Percentiles rank a stretch among this genome's conserved stretches.
Conservation (phyloP, 2,888 invertebrate species). For the Rhagium mordax region DNA sequence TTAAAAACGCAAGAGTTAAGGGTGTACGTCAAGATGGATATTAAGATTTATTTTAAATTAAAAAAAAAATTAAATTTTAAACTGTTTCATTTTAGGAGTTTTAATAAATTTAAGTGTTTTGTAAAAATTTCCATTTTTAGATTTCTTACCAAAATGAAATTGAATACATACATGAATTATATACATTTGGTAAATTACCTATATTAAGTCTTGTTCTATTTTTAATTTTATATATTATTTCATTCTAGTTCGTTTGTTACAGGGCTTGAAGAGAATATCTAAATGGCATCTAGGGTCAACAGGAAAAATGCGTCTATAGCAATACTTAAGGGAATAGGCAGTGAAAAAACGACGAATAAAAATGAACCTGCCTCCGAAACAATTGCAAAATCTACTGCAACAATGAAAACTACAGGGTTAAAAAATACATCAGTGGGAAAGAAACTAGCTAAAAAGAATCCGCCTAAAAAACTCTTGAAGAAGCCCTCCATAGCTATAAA, state of each 20-base stretch:
- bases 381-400: constrained; percentile 41
- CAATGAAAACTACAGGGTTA: constrained; percentile 27
- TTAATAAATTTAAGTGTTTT: too few relatives aligned
- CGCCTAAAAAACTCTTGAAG: constrained; percentile 52
- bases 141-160: too few relatives aligned
- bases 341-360: constrained; percentile 53
- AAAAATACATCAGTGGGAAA: constrained; percentile 50
- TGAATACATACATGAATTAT: too few relatives aligned
- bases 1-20: too few relatives aligned
- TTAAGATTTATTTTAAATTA: too few relatives aligned
- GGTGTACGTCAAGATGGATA: too few relatives aligned
- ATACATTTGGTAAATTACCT: not conserved
- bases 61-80: too few relatives aligned
- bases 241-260: constrained; percentile 28
- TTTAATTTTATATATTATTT: not conserved
- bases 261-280: constrained; percentile 45
- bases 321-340: constrained; percentile 60
- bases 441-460: constrained; percentile 50
- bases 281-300: constrained; percentile 69
- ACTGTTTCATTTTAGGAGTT: too few relatives aligned
- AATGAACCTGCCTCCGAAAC: constrained; percentile 48
- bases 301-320: constrained; percentile 60
- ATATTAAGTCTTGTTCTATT: not conserved
- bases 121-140: too few relatives aligned
- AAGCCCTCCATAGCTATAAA: constrained; percentile 56